Evolutionary conservation across 2,113 vertebrate species (phyloP).

Genomic region (Alouatta palliata): DNA sequence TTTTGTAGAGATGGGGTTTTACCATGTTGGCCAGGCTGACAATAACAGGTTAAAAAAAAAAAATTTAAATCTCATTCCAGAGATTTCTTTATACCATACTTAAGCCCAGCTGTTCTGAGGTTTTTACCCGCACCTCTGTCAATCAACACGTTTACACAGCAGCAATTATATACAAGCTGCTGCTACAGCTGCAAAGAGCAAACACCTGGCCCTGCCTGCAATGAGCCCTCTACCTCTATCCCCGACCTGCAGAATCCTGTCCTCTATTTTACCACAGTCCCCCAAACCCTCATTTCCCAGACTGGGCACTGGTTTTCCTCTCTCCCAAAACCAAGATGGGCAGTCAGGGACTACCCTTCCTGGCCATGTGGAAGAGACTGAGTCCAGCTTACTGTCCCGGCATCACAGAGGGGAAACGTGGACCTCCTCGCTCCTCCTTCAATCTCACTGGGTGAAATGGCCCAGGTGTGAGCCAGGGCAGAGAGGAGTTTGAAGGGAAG

Average conservation of each 20-base stretch:
- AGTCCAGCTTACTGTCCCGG: neutral
- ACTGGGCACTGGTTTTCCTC: neutral
- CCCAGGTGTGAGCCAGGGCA: neutral
- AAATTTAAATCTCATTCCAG: neutral
- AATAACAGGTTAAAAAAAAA: neutral
- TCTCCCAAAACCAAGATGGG: neutral
- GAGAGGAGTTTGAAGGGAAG: neutral
- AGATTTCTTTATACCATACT: neutral
- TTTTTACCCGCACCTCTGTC: neutral
- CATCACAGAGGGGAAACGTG: neutral
- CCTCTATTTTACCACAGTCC: neutral
- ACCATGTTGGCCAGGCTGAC: no score
- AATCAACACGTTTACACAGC: neutral
- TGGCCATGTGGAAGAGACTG: neutral
- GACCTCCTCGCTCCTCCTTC: neutral
- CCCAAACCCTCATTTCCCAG: neutral
- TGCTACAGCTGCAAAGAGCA: neutral
- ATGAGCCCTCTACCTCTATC: neutral
- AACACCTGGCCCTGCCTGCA: no score
- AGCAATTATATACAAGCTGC: accelerated
- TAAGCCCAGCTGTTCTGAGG: neutral
- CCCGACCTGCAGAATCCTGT: neutral
- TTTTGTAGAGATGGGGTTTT: no score
- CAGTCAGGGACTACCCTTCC: neutral
- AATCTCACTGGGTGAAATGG: neutral